Evolutionary conservation across 2,113 vertebrate species (phyloP), one percentile per base, ranked within the genome.

Genomic region (Gymnobelideus leadbeateri): DNA sequence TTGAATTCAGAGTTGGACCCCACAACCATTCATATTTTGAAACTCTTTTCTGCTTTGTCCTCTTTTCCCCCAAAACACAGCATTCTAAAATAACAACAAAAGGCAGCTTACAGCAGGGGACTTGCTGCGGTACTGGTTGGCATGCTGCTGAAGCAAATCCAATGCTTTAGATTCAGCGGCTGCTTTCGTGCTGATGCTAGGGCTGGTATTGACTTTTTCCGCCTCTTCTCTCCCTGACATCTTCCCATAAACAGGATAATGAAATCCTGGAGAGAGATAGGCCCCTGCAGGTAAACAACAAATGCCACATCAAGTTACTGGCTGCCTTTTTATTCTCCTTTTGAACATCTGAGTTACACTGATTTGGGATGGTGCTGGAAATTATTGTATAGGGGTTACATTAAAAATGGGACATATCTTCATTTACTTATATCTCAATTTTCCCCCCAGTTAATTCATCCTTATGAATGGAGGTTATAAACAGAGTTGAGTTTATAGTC

Each of bases 221-320:
- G 99, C 98, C 96, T 99, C 99, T 98, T 99, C 99, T 98, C 99
- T 99, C 96, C 99, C 99, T 47, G 99, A 99, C 47, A 99, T 99
- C 98, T 99, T 99, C 95, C 99, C 99, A 96, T 99, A 99, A 97
- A 99, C 98, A 96, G 99, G 99, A 98, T 99, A 99, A 98, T 99
- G 99, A 99, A 99, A 99, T 98, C 99, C 99, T 98, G 99, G 99
- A 94, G 99, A 99, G 89, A 99, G 98, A 97, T 99, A 99, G 97
- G 99, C 98, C 92, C 99, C 99, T 99, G 98, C 52, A 96, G 98
- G 97, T 97, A 98, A 98, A 98, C 97, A 98, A 97, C 96, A 98
- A 98, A 98, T 95, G 97, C 47, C 95, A 96, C 23, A 96, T 98
- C 94, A 97, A 93, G 96, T 97, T 97, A 98, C 0, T 49, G 91